phyloP scores from a whole-genome alignment of 2,113 vertebrate genomes.

The Semnornis frantzii region DNA sequence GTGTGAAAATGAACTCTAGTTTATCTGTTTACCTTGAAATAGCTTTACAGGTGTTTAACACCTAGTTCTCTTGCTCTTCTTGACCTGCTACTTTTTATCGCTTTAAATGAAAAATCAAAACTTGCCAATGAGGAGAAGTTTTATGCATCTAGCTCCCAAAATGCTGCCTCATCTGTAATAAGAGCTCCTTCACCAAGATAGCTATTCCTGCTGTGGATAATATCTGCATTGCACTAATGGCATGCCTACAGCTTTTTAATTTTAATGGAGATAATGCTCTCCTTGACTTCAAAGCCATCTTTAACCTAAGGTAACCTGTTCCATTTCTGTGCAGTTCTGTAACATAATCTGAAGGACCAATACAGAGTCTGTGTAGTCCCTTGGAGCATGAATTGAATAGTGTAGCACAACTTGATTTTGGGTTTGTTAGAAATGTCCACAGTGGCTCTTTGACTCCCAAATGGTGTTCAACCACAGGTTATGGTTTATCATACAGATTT shows the following conservation, averaged over 20 bases:
- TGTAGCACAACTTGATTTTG: not conserved
- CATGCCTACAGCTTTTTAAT: not conserved
- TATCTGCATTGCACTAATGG: not conserved
- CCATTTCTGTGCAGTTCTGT: not conserved
- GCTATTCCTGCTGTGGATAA: not conserved
- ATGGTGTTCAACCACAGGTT: not conserved
- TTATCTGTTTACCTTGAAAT: not conserved
- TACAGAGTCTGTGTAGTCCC: fast-evolving
- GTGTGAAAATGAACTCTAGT: not conserved
- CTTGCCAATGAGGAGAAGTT: not conserved
- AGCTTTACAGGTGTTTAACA: not conserved
- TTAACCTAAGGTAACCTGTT: not conserved
- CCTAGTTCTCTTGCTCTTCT: not conserved
- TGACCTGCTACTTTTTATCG: not conserved
- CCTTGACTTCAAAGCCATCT: not conserved
- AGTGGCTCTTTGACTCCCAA: not conserved
- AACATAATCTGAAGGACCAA: not conserved
- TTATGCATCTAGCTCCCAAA: not conserved
- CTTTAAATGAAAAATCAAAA: not conserved
- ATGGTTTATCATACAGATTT: fast-evolving
- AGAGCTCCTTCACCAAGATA: not conserved
- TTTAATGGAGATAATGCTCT: not conserved
- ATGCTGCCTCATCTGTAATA: slow-evolving; percentile 24
- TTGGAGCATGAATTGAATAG: not conserved
- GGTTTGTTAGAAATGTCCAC: not conserved